Evolutionary conservation across 2,888 invertebrate genomes (phyloP).

Genomic region (Hedychridium roseum): DNA sequence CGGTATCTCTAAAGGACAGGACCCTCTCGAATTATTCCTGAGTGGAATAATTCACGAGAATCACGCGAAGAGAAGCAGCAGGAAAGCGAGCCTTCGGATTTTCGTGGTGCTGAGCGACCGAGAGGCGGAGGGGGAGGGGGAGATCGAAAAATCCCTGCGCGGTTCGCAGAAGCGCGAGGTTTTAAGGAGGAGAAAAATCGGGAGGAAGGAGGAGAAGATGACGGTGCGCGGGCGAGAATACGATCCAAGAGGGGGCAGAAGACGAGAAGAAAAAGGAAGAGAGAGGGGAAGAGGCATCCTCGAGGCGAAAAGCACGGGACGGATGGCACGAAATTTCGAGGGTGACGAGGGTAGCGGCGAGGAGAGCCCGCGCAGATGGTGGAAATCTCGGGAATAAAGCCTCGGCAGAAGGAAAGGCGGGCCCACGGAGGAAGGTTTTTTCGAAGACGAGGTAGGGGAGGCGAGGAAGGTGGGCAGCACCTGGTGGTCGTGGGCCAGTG

Average conservation of each 20-base stretch:
- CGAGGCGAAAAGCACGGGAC: constrained; percentile 5
- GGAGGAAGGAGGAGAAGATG: constrained; percentile 3
- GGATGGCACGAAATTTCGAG: constrained; percentile 1
- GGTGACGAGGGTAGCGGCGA: constrained; percentile 20
- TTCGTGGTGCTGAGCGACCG: too few relatives aligned
- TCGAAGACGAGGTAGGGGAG: constrained; percentile 37
- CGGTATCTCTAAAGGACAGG: too few relatives aligned
- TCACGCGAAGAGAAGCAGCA: too few relatives aligned
- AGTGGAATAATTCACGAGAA: too few relatives aligned
- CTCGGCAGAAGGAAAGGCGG: constrained; percentile 16
- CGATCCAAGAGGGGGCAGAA: neutral
- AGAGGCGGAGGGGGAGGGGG: neutral
- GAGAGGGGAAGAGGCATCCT: neutral
- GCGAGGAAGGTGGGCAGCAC: constrained; percentile 57
- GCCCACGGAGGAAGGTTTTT: constrained; percentile 31
- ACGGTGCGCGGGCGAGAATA: too few relatives aligned
- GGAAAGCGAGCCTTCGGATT: too few relatives aligned
- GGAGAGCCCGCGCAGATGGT: constrained; percentile 50
- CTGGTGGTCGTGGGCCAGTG: constrained; percentile 51
- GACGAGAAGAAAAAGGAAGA: neutral
- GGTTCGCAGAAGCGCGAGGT: constrained; percentile 4
- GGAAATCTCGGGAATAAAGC: constrained; percentile 52
- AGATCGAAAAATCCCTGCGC: too few relatives aligned
- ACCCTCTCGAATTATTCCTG: too few relatives aligned
- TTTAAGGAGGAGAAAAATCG: constrained; percentile 6